phyloP scores from a whole-genome alignment of 2,888 invertebrate genomes.

The Ceramica pisi region DNA sequence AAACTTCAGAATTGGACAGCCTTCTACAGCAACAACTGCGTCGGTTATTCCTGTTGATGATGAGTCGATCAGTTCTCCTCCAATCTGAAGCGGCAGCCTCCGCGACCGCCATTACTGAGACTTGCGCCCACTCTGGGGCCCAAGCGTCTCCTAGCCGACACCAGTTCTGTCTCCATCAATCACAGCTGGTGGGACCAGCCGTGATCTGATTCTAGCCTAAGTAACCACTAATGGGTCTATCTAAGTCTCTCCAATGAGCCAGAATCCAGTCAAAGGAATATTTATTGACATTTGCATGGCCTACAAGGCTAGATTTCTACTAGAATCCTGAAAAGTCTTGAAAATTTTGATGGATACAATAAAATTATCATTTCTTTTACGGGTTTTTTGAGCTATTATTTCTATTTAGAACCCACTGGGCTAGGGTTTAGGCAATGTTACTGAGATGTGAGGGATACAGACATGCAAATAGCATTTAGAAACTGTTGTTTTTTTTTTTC shows the following conservation, averaged over 20 bases:
- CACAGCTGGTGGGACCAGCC: constrained; percentile 55
- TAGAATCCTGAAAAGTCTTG: constrained; percentile 56
- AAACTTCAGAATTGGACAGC: constrained; percentile 66
- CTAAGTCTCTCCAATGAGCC: constrained; percentile 46
- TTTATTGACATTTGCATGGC: constrained; percentile 43
- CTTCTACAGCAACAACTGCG: constrained; percentile 67
- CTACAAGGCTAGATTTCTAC: constrained; percentile 38
- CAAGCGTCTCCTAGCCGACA: constrained; percentile 34
- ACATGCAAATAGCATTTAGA: neutral
- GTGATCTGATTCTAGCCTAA: constrained; percentile 55
- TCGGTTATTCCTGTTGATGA: constrained; percentile 63
- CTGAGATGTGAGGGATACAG: constrained; percentile 21
- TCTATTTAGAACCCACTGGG: constrained; percentile 12
- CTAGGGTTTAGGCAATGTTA: constrained; percentile 29
- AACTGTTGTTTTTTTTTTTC: constrained; percentile 2
- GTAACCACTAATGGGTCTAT: constrained; percentile 28
- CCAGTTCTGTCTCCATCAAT: constrained; percentile 44
- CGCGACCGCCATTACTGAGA: constrained; percentile 5
- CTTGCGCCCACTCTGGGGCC: constrained; percentile 53
- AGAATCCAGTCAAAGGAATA: constrained; percentile 37
- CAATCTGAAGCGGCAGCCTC: constrained; percentile 37
- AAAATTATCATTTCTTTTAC: constrained; percentile 68
- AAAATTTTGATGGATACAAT: constrained; percentile 40
- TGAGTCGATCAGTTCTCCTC: constrained; percentile 42
- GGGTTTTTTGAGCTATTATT: constrained; percentile 44